A percentile compares a stretch with the other conserved stretches of the same genome.
Conservation (phyloP, 2,797 vertebrate genomes). For the Anolis apletophallus region DNA sequence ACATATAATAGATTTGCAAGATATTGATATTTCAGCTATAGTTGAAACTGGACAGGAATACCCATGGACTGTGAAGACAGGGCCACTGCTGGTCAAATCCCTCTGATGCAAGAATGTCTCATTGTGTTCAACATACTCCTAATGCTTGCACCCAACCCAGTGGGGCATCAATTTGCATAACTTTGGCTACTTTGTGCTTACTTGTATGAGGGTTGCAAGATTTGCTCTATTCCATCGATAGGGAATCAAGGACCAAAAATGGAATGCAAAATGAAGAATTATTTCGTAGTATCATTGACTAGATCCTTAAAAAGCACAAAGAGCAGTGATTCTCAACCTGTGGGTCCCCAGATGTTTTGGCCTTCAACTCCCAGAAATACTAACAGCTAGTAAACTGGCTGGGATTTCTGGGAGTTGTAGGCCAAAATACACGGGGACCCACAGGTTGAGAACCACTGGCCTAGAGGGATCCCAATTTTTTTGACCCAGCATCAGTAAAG, state of each 20-base stretch:
- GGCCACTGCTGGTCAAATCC: background rate
- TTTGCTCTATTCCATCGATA: background rate
- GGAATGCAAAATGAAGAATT: conserved; percentile 46
- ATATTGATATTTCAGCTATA: background rate
- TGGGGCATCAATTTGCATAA: background rate
- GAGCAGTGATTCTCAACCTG: too few relatives aligned
- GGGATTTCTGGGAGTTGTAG: too few relatives aligned
- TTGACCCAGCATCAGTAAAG: conserved; percentile 61
- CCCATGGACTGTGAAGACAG: conserved; percentile 44
- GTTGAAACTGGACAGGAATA: background rate
- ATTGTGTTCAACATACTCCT: background rate
- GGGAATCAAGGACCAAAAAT: conserved; percentile 15
- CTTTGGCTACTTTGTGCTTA: background rate
- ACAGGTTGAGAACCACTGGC: too few relatives aligned
- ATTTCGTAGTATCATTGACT: accelerated
- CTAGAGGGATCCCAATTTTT: conserved; percentile 43
- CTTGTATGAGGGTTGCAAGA: background rate
- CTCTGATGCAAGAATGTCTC: background rate
- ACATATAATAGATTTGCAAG: conserved; percentile 16
- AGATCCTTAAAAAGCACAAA: background rate
- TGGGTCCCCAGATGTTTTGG: too few relatives aligned
- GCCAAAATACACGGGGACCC: too few relatives aligned
- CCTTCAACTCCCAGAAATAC: too few relatives aligned
- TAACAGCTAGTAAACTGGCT: too few relatives aligned
- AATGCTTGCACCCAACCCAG: background rate